Evolutionary conservation across 1,140 invertebrate species (phyloP), one percentile per base, ranked within the genome.

Genomic region (Pemphigus obesinymphae): DNA sequence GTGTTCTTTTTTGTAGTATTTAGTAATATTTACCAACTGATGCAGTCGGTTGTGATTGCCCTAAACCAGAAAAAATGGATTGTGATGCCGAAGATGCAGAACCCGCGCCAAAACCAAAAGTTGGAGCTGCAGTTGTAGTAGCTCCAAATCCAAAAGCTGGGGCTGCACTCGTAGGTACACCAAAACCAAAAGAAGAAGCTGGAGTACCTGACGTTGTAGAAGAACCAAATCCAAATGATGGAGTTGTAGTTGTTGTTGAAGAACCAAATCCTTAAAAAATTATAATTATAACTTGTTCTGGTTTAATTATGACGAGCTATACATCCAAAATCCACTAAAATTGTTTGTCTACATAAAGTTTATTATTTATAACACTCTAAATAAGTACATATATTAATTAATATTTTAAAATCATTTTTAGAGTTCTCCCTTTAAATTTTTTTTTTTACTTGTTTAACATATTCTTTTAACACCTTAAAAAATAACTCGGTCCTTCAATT

Each of bases 161-260:
- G 10, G 75, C n/a, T 40, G 75, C 50, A 45, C 68, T 82, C 82
- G 84, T 85, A 50, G 85, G 84, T 70, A 89, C 85, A 11, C 90
- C 90, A 86, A 91, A 91, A 31, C 87, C 86, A 29, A 90, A 89
- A 87, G 91, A 91, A 15, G 88, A 88, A 58, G 88, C 87, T 34
- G 45, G 13, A 70, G 45, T 40, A 50, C 80, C 45, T 2, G 43
- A 8, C 20, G 11, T 66, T 26, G 10, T 66, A 63, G 43, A 40
- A 13, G 45, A 66, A 45, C 83, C 82, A 53, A 86, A 85, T 45
- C 84, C 83, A 23, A 84, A 75, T 50, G 85, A 83, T 23, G 86
- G 70, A 0, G 86, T 83, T 43, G 84, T 66, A 63, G 84, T 82
- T 31, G 85, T 85, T 50, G 84, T 82, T 40, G 84, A 82, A 34